Conservation (phyloP, 2,888 invertebrate species). For the Ditula angustiorana region DNA sequence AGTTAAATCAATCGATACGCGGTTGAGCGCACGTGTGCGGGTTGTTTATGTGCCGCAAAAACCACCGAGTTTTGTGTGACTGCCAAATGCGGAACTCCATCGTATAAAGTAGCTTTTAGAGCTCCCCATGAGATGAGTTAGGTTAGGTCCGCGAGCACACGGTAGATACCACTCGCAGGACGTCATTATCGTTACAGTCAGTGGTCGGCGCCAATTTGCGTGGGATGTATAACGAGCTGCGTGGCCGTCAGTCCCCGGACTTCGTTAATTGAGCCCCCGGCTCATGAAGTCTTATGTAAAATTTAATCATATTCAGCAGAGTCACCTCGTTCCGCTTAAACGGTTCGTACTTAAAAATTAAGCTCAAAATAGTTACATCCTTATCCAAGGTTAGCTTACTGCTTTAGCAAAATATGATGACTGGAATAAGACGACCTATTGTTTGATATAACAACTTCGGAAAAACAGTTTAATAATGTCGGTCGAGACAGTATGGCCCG, state of each 20-base stretch:
- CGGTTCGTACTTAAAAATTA: constrained; percentile 17
- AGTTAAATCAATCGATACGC: constrained; percentile 81
- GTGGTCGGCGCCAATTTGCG: constrained; percentile 74
- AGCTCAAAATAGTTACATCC: not conserved
- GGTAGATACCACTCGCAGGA: constrained; percentile 68
- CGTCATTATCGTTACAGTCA: constrained; percentile 79
- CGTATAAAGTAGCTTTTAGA: constrained; percentile 75
- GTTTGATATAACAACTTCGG: constrained; percentile 23
- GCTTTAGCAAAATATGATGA: not conserved
- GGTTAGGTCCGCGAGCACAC: constrained; percentile 71
- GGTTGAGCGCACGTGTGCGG: constrained; percentile 74
- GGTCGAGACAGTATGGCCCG: constrained; percentile 36
- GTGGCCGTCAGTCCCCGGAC: constrained; percentile 66
- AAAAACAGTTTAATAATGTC: constrained; percentile 35
- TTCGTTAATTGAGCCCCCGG: constrained; percentile 69
- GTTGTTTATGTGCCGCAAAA: constrained; percentile 83
- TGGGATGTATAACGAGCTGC: constrained; percentile 70
- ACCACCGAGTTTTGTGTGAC: constrained; percentile 77
- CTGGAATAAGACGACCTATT: constrained; percentile 1
- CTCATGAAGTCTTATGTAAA: constrained; percentile 64
- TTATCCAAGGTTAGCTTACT: constrained; percentile 3
- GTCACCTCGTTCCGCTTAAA: constrained; percentile 26
- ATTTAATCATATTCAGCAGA: constrained; percentile 49
- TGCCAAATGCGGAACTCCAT: constrained; percentile 75
- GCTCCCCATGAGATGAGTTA: constrained; percentile 76